Percentiles rank a stretch among this genome's conserved stretches.
These are phyloP conservation scores for Selene dorsalis DNA, from an alignment of 2,797 vertebrate genomes.

Conservation along the genomic window DNA sequence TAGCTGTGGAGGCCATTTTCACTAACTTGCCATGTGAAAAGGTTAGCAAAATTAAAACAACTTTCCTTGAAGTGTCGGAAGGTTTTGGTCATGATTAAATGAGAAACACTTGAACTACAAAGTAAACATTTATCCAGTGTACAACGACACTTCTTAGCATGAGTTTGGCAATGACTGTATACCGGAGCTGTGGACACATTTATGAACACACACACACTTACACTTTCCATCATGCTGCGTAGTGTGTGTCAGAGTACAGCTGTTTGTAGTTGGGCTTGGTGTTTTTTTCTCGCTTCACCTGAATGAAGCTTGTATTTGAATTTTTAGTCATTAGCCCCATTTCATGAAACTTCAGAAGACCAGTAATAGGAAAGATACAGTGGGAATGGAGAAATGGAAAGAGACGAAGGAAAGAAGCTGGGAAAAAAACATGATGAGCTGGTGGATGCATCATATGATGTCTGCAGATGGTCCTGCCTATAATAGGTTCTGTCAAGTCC, in stretches of 20 bases:
- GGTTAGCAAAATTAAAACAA: slow-evolving; percentile 16
- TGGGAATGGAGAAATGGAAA: slow-evolving; percentile 18
- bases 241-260: slow-evolving; percentile 49
- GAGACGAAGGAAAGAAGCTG: background rate
- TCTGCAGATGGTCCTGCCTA: background rate
- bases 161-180: slow-evolving; percentile 4
- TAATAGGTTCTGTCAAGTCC: slow-evolving; percentile 22
- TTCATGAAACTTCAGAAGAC: slow-evolving; percentile 46
- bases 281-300: slow-evolving; percentile 18
- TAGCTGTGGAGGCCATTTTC: background rate
- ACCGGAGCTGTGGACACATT: slow-evolving; percentile 25
- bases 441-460: slow-evolving; percentile 15
- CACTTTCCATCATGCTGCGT: slow-evolving; percentile 50
- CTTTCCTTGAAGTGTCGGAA: slow-evolving; percentile 25
- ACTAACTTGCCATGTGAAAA: slow-evolving; percentile 11
- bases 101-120: slow-evolving; percentile 34
- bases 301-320: slow-evolving; percentile 35
- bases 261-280: slow-evolving; percentile 33
- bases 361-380: slow-evolving; percentile 24
- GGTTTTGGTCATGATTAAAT: slow-evolving; percentile 31
- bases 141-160: slow-evolving; percentile 13
- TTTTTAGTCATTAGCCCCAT: slow-evolving; percentile 40
- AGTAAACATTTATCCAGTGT: slow-evolving; percentile 49
- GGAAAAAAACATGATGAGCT: slow-evolving; percentile 20
- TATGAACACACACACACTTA: slow-evolving; percentile 17